Evolutionary conservation across 2,797 vertebrate genomes (phyloP).

Genomic region (Cheirogaleus major): DNA sequence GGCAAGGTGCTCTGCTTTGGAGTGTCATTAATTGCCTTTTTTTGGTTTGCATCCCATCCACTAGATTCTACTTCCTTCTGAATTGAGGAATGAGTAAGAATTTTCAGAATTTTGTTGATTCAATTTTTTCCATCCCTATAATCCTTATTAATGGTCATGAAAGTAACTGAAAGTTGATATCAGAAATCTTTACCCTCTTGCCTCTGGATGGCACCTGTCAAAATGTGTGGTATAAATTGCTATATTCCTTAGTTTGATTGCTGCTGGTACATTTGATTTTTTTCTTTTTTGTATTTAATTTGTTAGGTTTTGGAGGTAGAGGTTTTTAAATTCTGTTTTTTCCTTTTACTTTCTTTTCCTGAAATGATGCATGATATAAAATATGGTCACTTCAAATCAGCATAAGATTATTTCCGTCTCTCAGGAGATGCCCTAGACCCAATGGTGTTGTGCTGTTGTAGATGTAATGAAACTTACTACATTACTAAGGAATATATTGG

Average conservation of each 20-base stretch:
- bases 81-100: background rate
- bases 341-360: background rate
- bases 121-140: background rate
- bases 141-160: background rate
- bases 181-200: background rate
- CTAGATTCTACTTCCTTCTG: background rate
- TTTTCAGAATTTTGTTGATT: background rate
- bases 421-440: background rate
- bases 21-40: background rate
- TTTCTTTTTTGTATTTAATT: background rate
- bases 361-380: background rate
- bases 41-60: background rate
- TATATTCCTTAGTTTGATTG: background rate
- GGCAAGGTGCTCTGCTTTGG: background rate
- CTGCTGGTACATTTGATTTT: background rate
- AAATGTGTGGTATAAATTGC: background rate
- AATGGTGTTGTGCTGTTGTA: background rate
- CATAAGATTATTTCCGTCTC: background rate
- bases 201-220: background rate
- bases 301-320: background rate
- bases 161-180: background rate
- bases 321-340: background rate
- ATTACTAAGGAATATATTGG: background rate
- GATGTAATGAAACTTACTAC: background rate
- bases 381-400: background rate